A percentile compares a stretch with the other conserved stretches of the same genome.
phyloP scores from a whole-genome alignment of 1,140 invertebrate genomes.

The Chymomyza costata region DNA sequence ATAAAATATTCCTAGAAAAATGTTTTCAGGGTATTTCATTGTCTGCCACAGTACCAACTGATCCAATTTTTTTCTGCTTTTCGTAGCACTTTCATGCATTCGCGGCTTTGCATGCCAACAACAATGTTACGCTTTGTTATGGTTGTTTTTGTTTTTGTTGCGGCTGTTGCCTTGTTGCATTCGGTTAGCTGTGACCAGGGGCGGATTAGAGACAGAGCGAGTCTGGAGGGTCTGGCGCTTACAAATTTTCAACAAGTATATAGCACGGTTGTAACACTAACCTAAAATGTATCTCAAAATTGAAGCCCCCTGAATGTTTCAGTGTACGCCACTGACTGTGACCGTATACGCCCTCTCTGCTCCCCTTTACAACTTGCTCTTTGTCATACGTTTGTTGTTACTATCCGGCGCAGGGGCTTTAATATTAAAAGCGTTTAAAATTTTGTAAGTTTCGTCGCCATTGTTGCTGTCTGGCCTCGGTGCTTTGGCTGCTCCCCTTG shows the following conservation, averaged over 20 bases:
- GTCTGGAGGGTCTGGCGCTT: too few species aligned
- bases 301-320: too few species aligned
- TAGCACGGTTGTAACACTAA: too few species aligned
- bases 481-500: slow-evolving; percentile 11
- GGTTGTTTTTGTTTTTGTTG: slow-evolving; percentile 21
- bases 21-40: too few species aligned
- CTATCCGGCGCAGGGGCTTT: slow-evolving; percentile 44
- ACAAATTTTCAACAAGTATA: too few species aligned
- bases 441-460: slow-evolving; percentile 56
- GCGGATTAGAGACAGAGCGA: too few species aligned
- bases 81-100: slow-evolving; percentile 19
- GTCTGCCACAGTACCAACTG: too few species aligned
- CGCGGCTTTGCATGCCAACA: slow-evolving; percentile 34
- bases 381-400: slow-evolving; percentile 30
- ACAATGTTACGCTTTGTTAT: slow-evolving; percentile 18
- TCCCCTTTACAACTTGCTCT: slow-evolving; percentile 7
- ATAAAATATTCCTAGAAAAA: too few species aligned
- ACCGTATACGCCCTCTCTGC: neutral
- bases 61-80: slow-evolving; percentile 19
- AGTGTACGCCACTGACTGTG: too few species aligned
- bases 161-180: slow-evolving; percentile 50
- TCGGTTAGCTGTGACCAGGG: slow-evolving; percentile 39
- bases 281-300: too few species aligned
- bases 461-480: slow-evolving; percentile 40
- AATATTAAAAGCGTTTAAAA: slow-evolving; percentile 71